Evolutionary conservation across 2,888 invertebrate species (phyloP), one percentile per base, ranked within the genome.

Genomic region (Euplexia lucipara): DNA sequence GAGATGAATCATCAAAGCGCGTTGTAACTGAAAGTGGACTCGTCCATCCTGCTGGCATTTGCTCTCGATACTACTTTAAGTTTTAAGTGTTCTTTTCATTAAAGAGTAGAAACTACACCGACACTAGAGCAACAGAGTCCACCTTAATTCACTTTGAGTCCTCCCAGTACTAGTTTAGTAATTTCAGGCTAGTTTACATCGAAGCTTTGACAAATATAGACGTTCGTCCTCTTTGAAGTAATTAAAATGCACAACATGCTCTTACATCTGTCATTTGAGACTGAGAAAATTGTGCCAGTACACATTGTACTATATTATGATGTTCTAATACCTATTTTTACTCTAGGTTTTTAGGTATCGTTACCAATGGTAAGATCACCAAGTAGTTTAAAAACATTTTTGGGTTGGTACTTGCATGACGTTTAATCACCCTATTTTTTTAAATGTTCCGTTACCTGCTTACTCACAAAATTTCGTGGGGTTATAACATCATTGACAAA

Each of bases 1-100:
- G 5, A 34, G 35, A 41, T 51, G n/a, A 37, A 42, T 39, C 14
- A 56, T 30, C 4, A 6, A 1, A 12, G 16, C 12, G 20, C 16
- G 48, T 53, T 26, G 20, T 26, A 59, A 10, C 22, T 16, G 42
- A 44, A 53, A 47, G n/a, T 41, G 44, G 16, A 44, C 48, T 56
- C 30, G 14, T 18, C 20, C 18, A 44, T 9, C 3, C 18, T 16
- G 14, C 18, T 48, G 14, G 22, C 51, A 35, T 20, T 37, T 42
- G 34, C 10, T 26, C 42, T 45, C 57, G 32, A 53, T 64, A 72
- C 63, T 72, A 78, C 80, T 84, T 77, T 81, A 85, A 85, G 76
- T 87, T 87, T 84, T 78, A 86, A 87, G 84, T 86, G 84, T 87
- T 88, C 73, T 86, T 86, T 89, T 87, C 85, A 85, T 86, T 88